Conservation (phyloP, 2,113 vertebrate species). For the Uropsilus gracilis region DNA sequence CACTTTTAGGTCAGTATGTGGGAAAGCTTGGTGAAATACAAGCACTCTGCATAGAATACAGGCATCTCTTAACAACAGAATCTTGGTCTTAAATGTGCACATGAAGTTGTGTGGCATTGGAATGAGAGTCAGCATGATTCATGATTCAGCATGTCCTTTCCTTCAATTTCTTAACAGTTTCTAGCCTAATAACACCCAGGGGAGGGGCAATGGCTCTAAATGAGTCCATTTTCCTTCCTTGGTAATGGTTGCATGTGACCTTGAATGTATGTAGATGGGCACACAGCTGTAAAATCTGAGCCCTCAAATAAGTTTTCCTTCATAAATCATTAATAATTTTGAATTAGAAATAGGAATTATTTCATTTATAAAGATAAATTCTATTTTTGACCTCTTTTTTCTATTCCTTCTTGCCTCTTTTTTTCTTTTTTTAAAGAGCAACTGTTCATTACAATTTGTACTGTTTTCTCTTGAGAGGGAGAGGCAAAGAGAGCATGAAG, state of each 20-base stretch:
- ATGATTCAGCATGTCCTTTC: background rate
- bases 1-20: background rate
- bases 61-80: background rate
- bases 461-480: background rate
- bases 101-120: background rate
- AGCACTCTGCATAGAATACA: background rate
- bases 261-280: background rate
- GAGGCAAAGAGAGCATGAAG: too few species aligned
- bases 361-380: constrained; percentile 62
- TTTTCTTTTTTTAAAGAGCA: too few species aligned
- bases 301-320: background rate
- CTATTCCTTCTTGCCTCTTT: background rate
- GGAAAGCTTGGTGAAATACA: background rate
- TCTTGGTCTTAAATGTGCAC: constrained; percentile 20
- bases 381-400: background rate
- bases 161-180: background rate
- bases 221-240: constrained; percentile 8
- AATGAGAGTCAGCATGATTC: background rate
- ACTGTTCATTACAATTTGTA: background rate
- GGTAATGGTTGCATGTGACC: background rate
- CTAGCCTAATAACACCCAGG: background rate
- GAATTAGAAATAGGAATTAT: constrained; percentile 38
- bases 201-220: background rate
- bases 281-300: background rate
- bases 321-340: background rate